Conservation (phyloP, 92 coral and sea anemone species). For the Muricea muricata region DNA sequence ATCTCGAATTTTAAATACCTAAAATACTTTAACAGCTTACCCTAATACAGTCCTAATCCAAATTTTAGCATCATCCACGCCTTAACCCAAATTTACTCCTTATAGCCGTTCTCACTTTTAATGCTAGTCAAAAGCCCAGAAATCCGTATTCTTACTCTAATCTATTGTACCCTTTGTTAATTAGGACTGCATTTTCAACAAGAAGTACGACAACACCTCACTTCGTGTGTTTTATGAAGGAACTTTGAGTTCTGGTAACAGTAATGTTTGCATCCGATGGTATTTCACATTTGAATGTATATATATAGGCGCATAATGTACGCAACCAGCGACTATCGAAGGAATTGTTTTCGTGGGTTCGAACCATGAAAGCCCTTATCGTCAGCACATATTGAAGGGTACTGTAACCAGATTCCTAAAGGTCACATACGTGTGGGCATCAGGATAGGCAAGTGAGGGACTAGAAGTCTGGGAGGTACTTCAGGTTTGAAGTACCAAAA, state of each 20-base stretch:
- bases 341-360: background rate
- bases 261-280: slow-evolving; percentile 19
- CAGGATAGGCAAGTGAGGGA: slow-evolving; percentile 26
- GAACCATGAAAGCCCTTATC: background rate
- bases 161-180: too few species aligned
- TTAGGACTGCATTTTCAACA: slow-evolving; percentile 19
- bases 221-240: slow-evolving; percentile 31
- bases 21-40: too few species aligned
- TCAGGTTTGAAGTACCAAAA: slow-evolving; percentile 39
- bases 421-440: slow-evolving; percentile 47
- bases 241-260: background rate
- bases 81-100: too few species aligned
- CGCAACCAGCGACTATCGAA: slow-evolving; percentile 8
- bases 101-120: too few species aligned
- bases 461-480: slow-evolving; percentile 1
- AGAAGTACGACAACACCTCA: slow-evolving; percentile 21
- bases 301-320: slow-evolving; percentile 19
- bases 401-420: slow-evolving; percentile 22
- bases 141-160: too few species aligned
- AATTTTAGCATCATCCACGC: too few species aligned
- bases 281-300: slow-evolving; percentile 21
- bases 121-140: too few species aligned
- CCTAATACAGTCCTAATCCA: too few species aligned
- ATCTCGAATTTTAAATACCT: too few species aligned
- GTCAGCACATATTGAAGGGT: slow-evolving; percentile 37